Percentiles rank a stretch among this genome's conserved stretches.
Conservation (phyloP, 2,888 invertebrate species). For the Physocephala rufipes region DNA sequence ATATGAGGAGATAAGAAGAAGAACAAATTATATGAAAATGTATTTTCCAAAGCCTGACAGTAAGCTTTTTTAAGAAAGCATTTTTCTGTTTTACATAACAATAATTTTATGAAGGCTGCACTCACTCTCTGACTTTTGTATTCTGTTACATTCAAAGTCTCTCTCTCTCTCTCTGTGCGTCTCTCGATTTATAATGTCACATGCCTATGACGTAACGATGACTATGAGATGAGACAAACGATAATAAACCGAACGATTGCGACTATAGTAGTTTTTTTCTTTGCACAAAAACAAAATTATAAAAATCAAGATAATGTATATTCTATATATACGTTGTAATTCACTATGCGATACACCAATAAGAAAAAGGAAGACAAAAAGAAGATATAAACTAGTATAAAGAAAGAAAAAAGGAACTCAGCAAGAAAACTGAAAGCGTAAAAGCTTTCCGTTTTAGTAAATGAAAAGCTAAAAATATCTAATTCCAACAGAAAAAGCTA, state of each 20-base stretch:
- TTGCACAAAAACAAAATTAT: background rate
- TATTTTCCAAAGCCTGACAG: no score
- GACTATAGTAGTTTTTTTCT: background rate
- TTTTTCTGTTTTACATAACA: no score
- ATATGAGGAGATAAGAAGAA: background rate
- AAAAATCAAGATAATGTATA: background rate
- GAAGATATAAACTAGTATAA: slow-evolving; percentile 28
- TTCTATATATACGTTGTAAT: no score
- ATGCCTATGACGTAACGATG: background rate
- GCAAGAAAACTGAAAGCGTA: slow-evolving; percentile 6
- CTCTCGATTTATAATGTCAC: no score
- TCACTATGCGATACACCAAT: slow-evolving; percentile 37
- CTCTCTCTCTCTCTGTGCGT: no score
- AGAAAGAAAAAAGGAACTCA: slow-evolving; percentile 31
- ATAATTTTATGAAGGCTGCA: no score
- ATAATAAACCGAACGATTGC: background rate
- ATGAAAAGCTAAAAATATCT: slow-evolving; percentile 38
- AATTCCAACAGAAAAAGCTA: slow-evolving; percentile 20
- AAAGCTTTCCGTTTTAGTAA: slow-evolving; percentile 12
- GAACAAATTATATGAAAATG: no score
- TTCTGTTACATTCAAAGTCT: no score
- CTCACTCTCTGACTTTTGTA: no score
- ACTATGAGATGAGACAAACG: background rate
- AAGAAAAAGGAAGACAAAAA: slow-evolving; percentile 25
- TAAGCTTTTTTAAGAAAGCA: no score